A percentile compares a stretch with the other conserved stretches of the same genome.
Evolutionary conservation across 2,888 invertebrate species (phyloP).

Genomic region (Euzetes globulus): DNA sequence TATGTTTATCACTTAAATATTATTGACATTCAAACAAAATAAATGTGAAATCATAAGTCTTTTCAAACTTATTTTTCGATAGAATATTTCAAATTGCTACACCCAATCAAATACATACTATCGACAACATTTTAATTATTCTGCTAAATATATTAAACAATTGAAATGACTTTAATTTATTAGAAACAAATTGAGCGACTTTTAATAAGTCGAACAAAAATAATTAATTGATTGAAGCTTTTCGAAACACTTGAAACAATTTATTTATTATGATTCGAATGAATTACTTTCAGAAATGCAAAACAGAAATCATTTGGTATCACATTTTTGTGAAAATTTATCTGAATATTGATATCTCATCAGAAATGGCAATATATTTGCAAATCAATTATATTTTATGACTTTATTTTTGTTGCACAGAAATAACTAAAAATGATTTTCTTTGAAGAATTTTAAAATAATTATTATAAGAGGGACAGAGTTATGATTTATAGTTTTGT

Average conservation of each 20-base stretch:
- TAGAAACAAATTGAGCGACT: no score
- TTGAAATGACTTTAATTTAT: no score
- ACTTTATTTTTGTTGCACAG: not conserved
- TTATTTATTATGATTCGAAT: not conserved
- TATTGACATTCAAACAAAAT: no score
- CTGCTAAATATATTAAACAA: no score
- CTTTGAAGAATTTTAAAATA: not conserved
- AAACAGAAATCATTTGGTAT: not conserved
- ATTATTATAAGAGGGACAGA: not conserved
- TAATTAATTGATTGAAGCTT: not conserved
- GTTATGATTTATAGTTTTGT: slow-evolving; percentile 10
- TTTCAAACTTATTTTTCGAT: no score
- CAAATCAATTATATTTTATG: not conserved
- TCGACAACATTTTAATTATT: no score
- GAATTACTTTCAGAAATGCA: not conserved
- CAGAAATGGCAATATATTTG: not conserved
- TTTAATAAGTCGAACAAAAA: no score
- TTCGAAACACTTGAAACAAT: not conserved
- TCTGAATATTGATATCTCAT: slow-evolving; percentile 10
- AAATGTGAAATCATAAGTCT: no score
- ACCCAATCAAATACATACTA: no score
- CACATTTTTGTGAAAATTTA: not conserved
- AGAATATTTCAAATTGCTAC: no score
- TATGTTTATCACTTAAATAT: no score
- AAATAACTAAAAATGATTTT: not conserved